Base-by-base conservation (phyloP, 2,888 invertebrate species). In the Melanophora roralis region DNA sequence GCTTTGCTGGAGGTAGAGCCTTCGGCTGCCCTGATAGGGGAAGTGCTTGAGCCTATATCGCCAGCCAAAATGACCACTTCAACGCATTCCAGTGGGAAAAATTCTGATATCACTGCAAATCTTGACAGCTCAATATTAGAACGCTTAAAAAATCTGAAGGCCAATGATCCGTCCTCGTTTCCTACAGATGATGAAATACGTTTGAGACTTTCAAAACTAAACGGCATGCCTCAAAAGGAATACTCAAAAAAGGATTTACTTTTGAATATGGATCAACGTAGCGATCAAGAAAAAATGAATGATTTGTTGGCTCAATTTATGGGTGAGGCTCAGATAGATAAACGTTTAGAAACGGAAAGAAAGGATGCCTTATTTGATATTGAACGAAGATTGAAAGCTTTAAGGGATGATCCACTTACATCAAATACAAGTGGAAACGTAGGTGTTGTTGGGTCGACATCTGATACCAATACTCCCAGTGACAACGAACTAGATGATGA, bases 281-380 rank as follows among this genome's bases (percentile, higher is more conserved):
- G 93, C 12, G 94, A 94, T 84, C 92, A 94, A 85, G 92, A 95
- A 84, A 94, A 94, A 89, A 92, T 92, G 21, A 92, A 94, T 85
- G 93, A 94, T 84, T 90, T 96, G n/a, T 86, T 96, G 74, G 91
- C 91, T 65, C 93, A 90, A 73, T 90, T 89, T 75, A 82, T 89
- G 32, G 92, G 92, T 55, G 91, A 92, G 85, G 90, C 92, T 59
- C 91, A 92, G 84, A 88, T 91, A 7, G 92, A 93, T 81, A 91
- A 91, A 45, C 91, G 91, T 82, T 84, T 91, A n/a, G 89, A 91
- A n/a, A 88, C 89, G 11, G 85, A 90, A 6, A 87, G 89, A 0
- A 88, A 86, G 19, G 91, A 92, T 87, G 89, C 91, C 2, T 88
- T 91, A 36, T 88, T 90, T 9, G 92, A 92, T 78, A 92, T 93